phyloP scores from a whole-genome alignment of 2,113 vertebrate species.

The Notarius lentiginosus region DNA sequence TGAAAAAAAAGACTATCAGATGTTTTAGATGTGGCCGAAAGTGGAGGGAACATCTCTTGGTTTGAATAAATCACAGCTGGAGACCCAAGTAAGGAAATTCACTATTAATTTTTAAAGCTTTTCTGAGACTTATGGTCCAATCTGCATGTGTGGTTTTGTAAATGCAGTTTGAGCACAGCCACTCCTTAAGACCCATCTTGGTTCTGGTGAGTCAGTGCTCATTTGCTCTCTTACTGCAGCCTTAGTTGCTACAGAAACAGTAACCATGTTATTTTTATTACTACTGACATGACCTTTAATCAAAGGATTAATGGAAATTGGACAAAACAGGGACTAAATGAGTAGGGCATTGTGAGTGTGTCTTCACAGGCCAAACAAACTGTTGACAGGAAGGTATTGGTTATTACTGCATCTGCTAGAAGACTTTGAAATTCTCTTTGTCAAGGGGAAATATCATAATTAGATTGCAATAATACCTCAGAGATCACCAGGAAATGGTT shows the following conservation, averaged over 20 bases:
- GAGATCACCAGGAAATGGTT: neutral
- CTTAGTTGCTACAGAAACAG: constrained; percentile 48
- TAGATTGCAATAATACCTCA: constrained; percentile 1
- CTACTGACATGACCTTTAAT: constrained; percentile 36
- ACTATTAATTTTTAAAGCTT: constrained; percentile 63
- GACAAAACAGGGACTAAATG: constrained; percentile 8
- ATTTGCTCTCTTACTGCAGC: constrained; percentile 29
- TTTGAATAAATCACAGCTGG: constrained; percentile 58
- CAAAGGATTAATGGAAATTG: constrained; percentile 51
- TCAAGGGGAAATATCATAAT: neutral
- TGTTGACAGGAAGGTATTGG: neutral
- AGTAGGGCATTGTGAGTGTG: constrained; percentile 2
- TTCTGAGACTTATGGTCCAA: constrained; percentile 53
- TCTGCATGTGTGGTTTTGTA: constrained; percentile 53
- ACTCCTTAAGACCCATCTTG: constrained; percentile 48
- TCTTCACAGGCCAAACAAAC: constrained; percentile 13
- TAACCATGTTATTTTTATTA: constrained; percentile 51
- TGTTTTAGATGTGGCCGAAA: constrained; percentile 64
- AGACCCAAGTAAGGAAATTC: constrained; percentile 56
- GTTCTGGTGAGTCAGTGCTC: constrained; percentile 43
- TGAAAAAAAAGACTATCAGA: constrained; percentile 45
- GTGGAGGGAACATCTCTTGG: constrained; percentile 54
- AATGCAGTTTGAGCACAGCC: constrained; percentile 51
- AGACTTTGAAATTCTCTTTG: neutral
- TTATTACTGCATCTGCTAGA: constrained; percentile 12